phyloP scores from a whole-genome alignment of 1,140 invertebrate species.

The Neoseiulus cucumeris region DNA sequence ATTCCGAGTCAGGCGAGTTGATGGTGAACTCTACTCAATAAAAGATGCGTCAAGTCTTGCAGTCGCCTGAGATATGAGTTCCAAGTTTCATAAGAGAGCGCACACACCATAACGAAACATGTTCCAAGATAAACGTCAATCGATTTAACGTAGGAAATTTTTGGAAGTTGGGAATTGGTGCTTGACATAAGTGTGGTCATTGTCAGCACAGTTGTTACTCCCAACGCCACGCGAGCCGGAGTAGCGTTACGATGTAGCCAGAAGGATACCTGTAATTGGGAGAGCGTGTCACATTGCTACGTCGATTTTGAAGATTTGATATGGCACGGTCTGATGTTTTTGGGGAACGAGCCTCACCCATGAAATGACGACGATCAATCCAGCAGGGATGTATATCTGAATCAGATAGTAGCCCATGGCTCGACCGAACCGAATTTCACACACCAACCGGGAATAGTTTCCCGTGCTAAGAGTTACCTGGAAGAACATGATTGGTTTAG shows the following conservation, averaged over 20 bases:
- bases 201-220: conserved; percentile 30
- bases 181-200: conserved; percentile 34
- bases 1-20: not conserved
- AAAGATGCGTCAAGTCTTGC: not conserved
- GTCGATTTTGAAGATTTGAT: no score
- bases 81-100: not conserved
- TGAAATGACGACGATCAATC: conserved; percentile 31
- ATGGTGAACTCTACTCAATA: not conserved
- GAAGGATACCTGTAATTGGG: conserved; percentile 16
- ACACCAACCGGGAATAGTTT: conserved; percentile 86
- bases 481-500: not conserved
- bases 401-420: conserved; percentile 45
- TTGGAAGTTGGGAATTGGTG: conserved; percentile 33
- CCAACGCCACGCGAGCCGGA: conserved; percentile 28
- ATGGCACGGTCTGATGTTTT: no score
- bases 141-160: conserved; percentile 32
- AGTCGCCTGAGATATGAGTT: not conserved
- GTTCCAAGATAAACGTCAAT: conserved; percentile 32
- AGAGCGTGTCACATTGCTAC: not conserved
- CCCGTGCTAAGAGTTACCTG: conserved; percentile 35
- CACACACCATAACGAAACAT: conserved; percentile 24
- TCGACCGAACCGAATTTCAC: conserved; percentile 86
- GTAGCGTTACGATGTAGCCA: conserved; percentile 26
- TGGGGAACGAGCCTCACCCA: no score
- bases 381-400: conserved; percentile 33